These are phyloP conservation scores for Ormia ochracea DNA, from an alignment of 2,888 invertebrate species.

Conservation along the genomic window DNA sequence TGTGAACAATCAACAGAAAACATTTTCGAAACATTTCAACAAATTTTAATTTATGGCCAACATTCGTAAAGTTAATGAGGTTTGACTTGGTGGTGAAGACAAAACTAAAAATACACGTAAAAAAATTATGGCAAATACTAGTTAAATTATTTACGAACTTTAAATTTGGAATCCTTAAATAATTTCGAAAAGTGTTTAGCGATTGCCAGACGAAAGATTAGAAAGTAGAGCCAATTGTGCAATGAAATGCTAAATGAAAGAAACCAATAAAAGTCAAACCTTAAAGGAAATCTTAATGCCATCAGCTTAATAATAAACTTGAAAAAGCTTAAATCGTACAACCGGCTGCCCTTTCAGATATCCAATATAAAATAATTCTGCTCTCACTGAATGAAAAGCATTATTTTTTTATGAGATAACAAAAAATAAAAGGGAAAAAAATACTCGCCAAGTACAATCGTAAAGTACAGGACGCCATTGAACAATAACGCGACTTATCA, in stretches of 20 bases:
- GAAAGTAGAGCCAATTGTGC: slow-evolving; percentile 40
- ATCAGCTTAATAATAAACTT: slow-evolving; percentile 56
- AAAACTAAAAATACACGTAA: slow-evolving; percentile 28
- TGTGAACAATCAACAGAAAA: slow-evolving; percentile 15
- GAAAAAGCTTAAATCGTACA: slow-evolving; percentile 58
- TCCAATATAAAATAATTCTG: neutral
- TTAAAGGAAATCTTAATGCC: slow-evolving; percentile 46
- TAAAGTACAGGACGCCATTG: slow-evolving; percentile 62
- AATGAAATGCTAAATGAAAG: slow-evolving; percentile 6
- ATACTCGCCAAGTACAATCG: slow-evolving; percentile 41
- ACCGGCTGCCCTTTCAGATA: neutral
- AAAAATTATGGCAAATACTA: neutral
- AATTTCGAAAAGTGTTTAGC: neutral
- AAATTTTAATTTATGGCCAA: slow-evolving; percentile 53
- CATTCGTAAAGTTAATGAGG: slow-evolving; percentile 71
- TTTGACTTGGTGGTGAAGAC: slow-evolving; percentile 65
- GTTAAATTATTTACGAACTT: neutral
- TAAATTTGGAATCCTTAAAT: neutral
- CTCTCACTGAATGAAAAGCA: neutral
- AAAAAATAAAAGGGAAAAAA: neutral
- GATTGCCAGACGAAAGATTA: neutral
- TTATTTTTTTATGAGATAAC: slow-evolving; percentile 1
- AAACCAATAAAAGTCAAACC: slow-evolving; percentile 57
- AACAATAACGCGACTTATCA: slow-evolving; percentile 76
- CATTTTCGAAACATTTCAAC: slow-evolving; percentile 2